Evolutionary conservation across 2,113 vertebrate genomes (phyloP), one percentile per base, ranked within the genome.

Genomic region (Elgaria multicarinata): DNA sequence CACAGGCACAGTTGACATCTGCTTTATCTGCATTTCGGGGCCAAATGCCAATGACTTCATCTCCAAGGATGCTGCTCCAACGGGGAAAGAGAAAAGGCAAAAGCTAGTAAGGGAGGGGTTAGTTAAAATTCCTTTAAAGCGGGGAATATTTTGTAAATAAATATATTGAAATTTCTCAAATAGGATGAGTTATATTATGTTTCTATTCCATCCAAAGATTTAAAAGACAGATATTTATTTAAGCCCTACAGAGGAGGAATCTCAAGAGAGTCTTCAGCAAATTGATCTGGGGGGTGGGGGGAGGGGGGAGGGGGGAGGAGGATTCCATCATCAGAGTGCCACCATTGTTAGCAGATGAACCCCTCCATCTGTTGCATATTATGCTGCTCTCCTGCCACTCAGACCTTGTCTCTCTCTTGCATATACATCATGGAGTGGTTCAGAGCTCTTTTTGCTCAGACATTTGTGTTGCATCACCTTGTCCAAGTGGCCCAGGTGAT

Each of bases 401-500:
- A 5, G 14, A 55, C 79, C n/a, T 39, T 16, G 31, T 36, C 6
- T n/a, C 75, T n/a, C 75, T 3, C 50, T n/a, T 46, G 2, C 1
- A 6, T 67, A 55, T 44, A 44, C 2, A 0, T 1, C 2, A 77
- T 1, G 4, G 13, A 42, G 0, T 26, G 18, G 7, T 36, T 79
- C 0, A 0, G 9, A 83, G 0, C 1, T 50, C 36, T 28, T 75
- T 4, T 4, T 46, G 26, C 26, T 83, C 53, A 16, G 58, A 2
- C 4, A 26, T 53, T 91, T 92, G 55, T 85, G 76, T 87, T 82
- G 71, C 86, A 92, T 97, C 86, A 99, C 99, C 99, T 99, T 93
- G 99, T 99, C 99, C 99, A 99, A 0, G 98, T 98, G 33, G 99
- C 99, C 99, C 99, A 99, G 2, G 99, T 99, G 96, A 99, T 99